These are phyloP conservation scores for Phalangium opilio DNA, from an alignment of 2,888 invertebrate genomes.

Conservation along the genomic window DNA sequence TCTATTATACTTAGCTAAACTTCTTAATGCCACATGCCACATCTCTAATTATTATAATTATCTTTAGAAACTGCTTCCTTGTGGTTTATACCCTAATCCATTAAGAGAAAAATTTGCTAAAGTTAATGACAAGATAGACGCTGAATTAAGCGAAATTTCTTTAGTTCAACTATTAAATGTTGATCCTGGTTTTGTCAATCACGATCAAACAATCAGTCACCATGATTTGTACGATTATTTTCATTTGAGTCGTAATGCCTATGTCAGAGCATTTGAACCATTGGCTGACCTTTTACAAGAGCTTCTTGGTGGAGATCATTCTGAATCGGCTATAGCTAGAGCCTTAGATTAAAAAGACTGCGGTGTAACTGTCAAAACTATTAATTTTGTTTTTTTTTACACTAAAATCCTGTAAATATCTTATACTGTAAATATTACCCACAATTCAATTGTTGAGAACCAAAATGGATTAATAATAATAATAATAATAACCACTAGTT, in stretches of 20 bases:
- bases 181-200: constrained; percentile 60
- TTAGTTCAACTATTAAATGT: constrained; percentile 62
- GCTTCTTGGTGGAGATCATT: constrained; percentile 44
- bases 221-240: constrained; percentile 86
- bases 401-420: too few relatives aligned
- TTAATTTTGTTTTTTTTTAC: too few relatives aligned
- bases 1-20: too few relatives aligned
- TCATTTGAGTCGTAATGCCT: constrained; percentile 69
- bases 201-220: constrained; percentile 56
- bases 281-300: constrained; percentile 63
- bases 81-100: constrained; percentile 69
- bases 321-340: too few relatives aligned
- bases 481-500: too few relatives aligned
- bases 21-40: too few relatives aligned
- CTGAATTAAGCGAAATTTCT: constrained; percentile 38
- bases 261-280: constrained; percentile 70
- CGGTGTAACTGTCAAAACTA: too few relatives aligned
- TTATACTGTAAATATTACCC: too few relatives aligned
- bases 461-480: too few relatives aligned
- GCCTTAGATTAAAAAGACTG: too few relatives aligned
- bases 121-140: constrained; percentile 57
- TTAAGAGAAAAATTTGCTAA: constrained; percentile 57
- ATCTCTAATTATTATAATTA: too few relatives aligned
- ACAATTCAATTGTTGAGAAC: too few relatives aligned
- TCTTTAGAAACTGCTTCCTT: constrained; percentile 68